These are phyloP conservation scores for Antechinus flavipes DNA, from an alignment of 2,113 vertebrate genomes.

Conservation along the genomic window DNA sequence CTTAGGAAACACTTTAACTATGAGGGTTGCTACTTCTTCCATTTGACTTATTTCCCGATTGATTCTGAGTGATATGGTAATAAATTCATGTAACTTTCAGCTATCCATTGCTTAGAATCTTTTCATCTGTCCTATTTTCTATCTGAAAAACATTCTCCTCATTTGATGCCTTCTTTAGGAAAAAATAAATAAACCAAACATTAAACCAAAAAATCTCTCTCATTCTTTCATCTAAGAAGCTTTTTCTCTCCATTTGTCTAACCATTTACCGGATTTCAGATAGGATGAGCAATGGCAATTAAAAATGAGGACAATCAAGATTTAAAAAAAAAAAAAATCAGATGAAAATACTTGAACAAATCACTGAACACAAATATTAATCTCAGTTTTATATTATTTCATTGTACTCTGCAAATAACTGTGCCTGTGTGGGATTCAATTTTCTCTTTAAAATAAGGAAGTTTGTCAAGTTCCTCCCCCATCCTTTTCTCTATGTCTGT, in stretches of 20 bases:
- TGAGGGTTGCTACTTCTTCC: not conserved
- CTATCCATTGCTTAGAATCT: not conserved
- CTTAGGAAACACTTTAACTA: not conserved
- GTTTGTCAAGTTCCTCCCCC: not conserved
- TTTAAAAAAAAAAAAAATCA: not conserved
- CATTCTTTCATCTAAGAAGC: not conserved
- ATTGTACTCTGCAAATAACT: not conserved
- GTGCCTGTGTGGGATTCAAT: not conserved
- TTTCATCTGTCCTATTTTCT: not conserved
- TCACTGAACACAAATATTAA: not conserved
- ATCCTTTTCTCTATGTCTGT: not conserved
- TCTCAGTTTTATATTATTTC: not conserved
- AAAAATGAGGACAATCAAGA: rapidly evolving
- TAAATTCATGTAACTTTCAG: not conserved
- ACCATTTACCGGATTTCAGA: not conserved
- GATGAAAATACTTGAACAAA: not conserved
- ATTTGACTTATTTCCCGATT: not conserved
- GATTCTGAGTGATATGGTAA: not conserved
- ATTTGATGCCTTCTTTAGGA: not conserved
- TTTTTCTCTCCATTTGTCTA: not conserved
- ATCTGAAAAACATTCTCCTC: not conserved
- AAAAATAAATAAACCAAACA: not conserved
- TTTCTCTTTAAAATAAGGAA: not conserved
- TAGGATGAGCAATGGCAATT: not conserved
- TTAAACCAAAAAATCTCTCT: not conserved